Conservation (phyloP, 2,113 vertebrate genomes). For the Xenopus borealis region DNA sequence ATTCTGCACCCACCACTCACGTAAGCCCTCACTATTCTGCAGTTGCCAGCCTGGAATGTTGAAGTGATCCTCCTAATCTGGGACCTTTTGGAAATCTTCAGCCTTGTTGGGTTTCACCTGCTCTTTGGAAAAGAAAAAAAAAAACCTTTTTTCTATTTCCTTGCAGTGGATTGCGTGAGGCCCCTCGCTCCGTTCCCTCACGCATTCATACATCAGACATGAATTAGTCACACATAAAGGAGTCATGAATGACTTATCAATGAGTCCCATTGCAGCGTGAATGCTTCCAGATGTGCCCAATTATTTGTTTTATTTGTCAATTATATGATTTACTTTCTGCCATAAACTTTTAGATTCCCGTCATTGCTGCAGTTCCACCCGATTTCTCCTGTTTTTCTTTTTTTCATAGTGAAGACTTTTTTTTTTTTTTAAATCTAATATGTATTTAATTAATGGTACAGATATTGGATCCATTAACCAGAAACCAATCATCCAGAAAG, state of each 20-base stretch:
- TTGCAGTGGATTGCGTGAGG: background rate
- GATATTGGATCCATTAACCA: no score
- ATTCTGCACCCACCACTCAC: slow-evolving; percentile 32
- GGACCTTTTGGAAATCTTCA: slow-evolving; percentile 16
- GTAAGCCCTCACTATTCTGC: slow-evolving; percentile 17
- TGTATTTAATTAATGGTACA: no score
- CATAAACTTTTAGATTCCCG: slow-evolving; percentile 24
- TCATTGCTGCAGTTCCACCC: background rate
- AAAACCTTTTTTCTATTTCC: background rate
- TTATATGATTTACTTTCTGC: slow-evolving; percentile 40
- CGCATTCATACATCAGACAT: slow-evolving; percentile 39
- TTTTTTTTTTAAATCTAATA: no score
- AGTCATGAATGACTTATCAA: slow-evolving; percentile 35
- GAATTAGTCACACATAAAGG: slow-evolving; percentile 36
- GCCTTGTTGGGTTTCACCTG: slow-evolving; percentile 29
- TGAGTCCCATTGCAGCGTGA: slow-evolving; percentile 12
- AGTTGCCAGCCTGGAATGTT: slow-evolving; percentile 23
- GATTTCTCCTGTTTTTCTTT: background rate
- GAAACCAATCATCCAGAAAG: no score
- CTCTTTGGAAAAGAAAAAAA: slow-evolving; percentile 2
- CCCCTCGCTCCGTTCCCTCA: slow-evolving; percentile 7
- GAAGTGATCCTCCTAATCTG: slow-evolving; percentile 8
- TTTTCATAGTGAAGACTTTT: no score
- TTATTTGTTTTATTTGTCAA: slow-evolving; percentile 37
- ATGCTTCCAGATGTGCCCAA: slow-evolving; percentile 38